Conservation (phyloP, 2,113 vertebrate genomes). For the Elanus axillaris region DNA sequence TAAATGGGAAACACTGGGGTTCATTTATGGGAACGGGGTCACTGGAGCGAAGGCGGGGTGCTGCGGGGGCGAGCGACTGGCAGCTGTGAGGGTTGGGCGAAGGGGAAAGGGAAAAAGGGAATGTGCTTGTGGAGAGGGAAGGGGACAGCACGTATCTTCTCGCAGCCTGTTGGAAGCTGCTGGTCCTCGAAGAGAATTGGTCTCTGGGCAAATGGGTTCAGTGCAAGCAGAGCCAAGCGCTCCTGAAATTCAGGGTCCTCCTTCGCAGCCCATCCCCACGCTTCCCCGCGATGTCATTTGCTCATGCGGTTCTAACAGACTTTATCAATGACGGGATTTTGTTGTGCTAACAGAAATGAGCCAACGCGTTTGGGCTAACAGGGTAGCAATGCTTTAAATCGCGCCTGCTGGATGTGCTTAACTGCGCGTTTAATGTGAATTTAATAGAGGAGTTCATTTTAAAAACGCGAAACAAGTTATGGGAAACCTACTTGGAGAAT, state of each 20-base stretch:
- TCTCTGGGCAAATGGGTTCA: neutral
- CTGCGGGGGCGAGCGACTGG: rapidly evolving
- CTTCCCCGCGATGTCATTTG: rapidly evolving
- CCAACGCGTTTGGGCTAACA: neutral
- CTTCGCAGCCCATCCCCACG: neutral
- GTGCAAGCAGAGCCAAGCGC: neutral
- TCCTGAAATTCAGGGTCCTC: neutral
- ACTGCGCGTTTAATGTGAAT: neutral
- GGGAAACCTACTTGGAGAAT: neutral
- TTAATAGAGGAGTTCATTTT: neutral
- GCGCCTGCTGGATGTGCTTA: neutral
- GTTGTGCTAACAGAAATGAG: neutral
- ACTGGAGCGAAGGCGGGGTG: neutral
- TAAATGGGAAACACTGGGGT: neutral
- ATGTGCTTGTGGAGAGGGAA: rapidly evolving
- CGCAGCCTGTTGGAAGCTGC: neutral
- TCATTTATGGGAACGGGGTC: neutral
- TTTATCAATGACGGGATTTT: neutral
- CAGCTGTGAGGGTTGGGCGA: neutral
- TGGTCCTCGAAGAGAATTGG: neutral
- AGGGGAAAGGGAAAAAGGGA: rapidly evolving
- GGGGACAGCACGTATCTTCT: rapidly evolving
- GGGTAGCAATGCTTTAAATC: neutral
- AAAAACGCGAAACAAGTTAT: neutral
- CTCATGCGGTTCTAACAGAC: rapidly evolving